phyloP scores from a whole-genome alignment of 2,888 invertebrate genomes.

The Lampropteryx suffumata region DNA sequence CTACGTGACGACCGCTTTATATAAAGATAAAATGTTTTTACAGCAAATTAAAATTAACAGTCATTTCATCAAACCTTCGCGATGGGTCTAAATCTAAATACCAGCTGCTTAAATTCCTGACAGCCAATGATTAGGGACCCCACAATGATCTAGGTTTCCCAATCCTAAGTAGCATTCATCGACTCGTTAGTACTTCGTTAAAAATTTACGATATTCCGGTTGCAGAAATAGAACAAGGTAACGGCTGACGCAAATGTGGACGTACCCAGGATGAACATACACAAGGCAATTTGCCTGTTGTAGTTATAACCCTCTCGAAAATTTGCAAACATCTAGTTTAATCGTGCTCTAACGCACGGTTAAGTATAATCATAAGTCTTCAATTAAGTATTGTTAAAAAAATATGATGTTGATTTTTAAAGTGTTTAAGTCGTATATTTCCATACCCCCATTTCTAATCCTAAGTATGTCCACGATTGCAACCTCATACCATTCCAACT shows the following conservation, averaged over 20 bases:
- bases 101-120: constrained; percentile 11
- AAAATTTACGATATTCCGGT: constrained; percentile 54
- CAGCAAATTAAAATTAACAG: too few species aligned
- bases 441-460: not conserved
- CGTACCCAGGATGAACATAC: constrained; percentile 16
- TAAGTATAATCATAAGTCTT: too few species aligned
- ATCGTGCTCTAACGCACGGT: too few species aligned
- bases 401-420: too few species aligned
- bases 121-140: constrained; percentile 16
- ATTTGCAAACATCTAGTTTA: too few species aligned
- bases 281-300: too few species aligned
- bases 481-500: constrained; percentile 32
- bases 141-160: constrained; percentile 30
- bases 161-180: constrained; percentile 26
- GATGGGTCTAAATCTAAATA: constrained; percentile 4
- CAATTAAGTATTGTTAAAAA: too few species aligned
- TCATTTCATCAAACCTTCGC: not conserved
- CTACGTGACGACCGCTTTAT: too few species aligned
- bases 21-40: too few species aligned
- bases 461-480: constrained; percentile 14
- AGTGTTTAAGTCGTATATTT: too few species aligned
- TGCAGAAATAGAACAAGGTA: constrained; percentile 57
- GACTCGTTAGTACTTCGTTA: constrained; percentile 43
- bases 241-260: constrained; percentile 43
- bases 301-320: too few species aligned